Base-by-base conservation (phyloP, 1,140 invertebrate species). In the Polypedilum pembai region DNA sequence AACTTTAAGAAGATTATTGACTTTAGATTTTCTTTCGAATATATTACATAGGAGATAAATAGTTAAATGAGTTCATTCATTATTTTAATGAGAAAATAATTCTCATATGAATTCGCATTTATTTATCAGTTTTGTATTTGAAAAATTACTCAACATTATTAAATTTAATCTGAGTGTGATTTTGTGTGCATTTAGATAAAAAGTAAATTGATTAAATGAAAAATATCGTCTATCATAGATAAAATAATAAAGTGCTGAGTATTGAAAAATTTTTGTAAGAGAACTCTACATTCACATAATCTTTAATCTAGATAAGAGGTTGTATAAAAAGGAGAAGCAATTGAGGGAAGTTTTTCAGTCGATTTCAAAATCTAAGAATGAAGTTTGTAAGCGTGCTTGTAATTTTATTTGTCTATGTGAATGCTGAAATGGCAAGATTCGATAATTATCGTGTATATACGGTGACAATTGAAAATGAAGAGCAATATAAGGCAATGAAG, bases 391-490 rank as follows among this genome's bases (percentile, higher is more conserved):
- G 12, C n/a, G 45, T 56, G n/a, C 45, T 56, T 56, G 45, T n/a
- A 15, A 56, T 56, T 56, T 56, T 56, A 12, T 56, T 56, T n/a
- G 45, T 56, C 45, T 56, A 12, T 15, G n/a, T 15, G 10, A 4
- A 56, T 15, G 8, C 10, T 56, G 45, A 56, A 3, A 56, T 56
- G 45, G 45, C 45, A 15, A 56, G 80, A n/a, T 80, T 79, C 21
- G 80, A 81, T 73, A 77, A 78, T 72, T 81, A 80, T 65, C 78
- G 76, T 73, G 74, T 81, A 18, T 81, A 80, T 73, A 75, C 73
- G 33, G 75, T 80, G 3, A 73, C 69, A 75, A 75, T 81, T 12
- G 75, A 78, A 21, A 77, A 78, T 33, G 74, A 74, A 10, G 74
- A 75, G 7, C 79, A 81, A 65, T 56, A 56, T 56, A n/a, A 56